phyloP scores from a whole-genome alignment of 2,113 vertebrate species.

The Chaetops frenatus region DNA sequence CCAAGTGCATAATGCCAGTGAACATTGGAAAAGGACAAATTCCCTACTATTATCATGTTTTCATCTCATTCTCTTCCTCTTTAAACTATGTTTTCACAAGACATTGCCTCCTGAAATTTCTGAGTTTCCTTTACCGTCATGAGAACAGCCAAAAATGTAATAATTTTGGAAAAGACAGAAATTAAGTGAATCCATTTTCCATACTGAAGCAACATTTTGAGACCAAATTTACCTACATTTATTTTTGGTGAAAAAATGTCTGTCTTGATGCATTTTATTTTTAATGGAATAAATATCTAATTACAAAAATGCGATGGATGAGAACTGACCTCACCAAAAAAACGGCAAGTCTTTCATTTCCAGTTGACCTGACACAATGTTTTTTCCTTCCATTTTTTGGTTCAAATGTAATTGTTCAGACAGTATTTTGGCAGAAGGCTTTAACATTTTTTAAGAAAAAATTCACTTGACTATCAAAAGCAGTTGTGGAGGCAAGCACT shows the following conservation, averaged over 20 bases:
- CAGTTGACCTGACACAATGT: not conserved
- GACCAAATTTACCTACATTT: not conserved
- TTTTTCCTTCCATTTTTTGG: not conserved
- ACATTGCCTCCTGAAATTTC: not conserved
- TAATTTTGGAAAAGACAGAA: not conserved
- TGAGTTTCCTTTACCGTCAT: not conserved
- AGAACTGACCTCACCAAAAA: not conserved
- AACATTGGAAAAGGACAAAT: not conserved
- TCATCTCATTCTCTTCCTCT: not conserved
- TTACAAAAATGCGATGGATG: not conserved
- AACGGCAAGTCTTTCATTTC: not conserved
- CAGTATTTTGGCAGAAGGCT: not conserved
- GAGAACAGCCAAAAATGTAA: not conserved
- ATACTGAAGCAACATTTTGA: not conserved
- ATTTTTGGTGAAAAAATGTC: not conserved
- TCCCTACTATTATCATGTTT: not conserved
- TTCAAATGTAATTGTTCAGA: not conserved
- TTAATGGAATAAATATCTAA: not conserved
- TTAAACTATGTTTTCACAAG: not conserved
- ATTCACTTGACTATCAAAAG: not conserved
- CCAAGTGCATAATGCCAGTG: not conserved
- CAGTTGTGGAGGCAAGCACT: not conserved
- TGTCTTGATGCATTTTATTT: not conserved
- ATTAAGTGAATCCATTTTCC: not conserved
- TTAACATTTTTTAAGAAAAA: not conserved